A percentile compares a stretch with the other conserved stretches of the same genome.
Evolutionary conservation across 2,113 vertebrate species (phyloP).

Genomic region (Thymallus thymallus): DNA sequence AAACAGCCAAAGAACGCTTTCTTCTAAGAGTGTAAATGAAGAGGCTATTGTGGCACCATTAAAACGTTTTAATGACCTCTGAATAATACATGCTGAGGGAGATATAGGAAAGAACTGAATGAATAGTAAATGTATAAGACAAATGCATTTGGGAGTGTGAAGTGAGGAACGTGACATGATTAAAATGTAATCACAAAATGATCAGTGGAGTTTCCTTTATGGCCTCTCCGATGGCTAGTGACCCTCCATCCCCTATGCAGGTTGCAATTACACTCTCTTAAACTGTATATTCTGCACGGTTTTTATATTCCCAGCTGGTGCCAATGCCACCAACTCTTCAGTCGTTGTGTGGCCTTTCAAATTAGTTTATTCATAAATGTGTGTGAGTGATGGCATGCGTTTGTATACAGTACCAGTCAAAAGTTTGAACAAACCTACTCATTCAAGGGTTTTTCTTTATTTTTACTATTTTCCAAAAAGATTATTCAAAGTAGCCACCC

Average conservation of each 20-base stretch:
- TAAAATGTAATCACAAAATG: background rate
- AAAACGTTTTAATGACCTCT: slow-evolving; percentile 2
- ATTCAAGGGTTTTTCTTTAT: no score
- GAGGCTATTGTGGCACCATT: background rate
- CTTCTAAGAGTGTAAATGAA: background rate
- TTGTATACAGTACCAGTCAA: no score
- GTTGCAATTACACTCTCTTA: background rate
- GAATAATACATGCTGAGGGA: background rate
- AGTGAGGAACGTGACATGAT: background rate
- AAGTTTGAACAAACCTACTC: no score
- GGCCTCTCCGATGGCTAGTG: background rate
- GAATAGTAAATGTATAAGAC: background rate
- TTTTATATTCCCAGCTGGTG: background rate
- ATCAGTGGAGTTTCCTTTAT: background rate
- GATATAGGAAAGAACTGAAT: background rate
- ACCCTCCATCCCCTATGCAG: background rate
- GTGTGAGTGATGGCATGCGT: background rate
- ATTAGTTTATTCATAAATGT: background rate
- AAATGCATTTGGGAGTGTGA: no score
- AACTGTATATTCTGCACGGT: background rate
- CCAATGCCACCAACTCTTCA: no score
- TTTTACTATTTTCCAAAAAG: no score
- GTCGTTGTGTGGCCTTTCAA: no score
- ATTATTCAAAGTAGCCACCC: no score
- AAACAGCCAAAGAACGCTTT: no score